phyloP scores from a whole-genome alignment of 2,888 invertebrate species.

The Pharmacophagus antenor region DNA sequence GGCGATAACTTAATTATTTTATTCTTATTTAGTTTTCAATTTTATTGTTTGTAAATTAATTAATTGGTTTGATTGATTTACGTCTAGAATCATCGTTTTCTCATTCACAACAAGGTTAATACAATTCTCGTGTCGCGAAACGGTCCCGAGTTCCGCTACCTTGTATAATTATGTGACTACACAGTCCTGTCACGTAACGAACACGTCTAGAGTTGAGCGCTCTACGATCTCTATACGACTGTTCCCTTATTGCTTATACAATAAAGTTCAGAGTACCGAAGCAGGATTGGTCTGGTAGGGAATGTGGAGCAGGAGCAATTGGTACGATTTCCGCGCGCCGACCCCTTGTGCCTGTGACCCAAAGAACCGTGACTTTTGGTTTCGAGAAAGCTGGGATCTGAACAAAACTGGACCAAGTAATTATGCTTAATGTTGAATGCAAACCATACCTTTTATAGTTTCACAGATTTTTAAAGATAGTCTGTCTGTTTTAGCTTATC shows the following conservation, averaged over 20 bases:
- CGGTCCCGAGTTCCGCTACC: conserved; percentile 42
- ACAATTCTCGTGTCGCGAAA: conserved; percentile 31
- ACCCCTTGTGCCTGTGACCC: conserved; percentile 69
- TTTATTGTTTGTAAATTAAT: not conserved
- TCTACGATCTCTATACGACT: conserved; percentile 32
- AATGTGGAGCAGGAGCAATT: conserved; percentile 51
- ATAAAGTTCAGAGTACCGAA: conserved; percentile 42
- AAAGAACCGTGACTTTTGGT: conserved; percentile 65
- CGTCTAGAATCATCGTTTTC: not conserved
- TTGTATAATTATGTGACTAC: conserved; percentile 41
- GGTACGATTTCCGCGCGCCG: conserved; percentile 58
- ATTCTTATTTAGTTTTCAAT: too few relatives aligned
- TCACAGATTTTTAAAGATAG: too few relatives aligned
- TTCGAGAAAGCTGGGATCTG: conserved; percentile 61
- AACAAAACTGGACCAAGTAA: conserved; percentile 21
- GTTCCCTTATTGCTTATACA: conserved; percentile 33
- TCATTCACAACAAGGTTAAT: conserved; percentile 29
- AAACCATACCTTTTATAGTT: too few relatives aligned
- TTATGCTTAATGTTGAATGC: conserved; percentile 8
- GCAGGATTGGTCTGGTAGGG: conserved; percentile 30
- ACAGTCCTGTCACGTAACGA: conserved; percentile 60
- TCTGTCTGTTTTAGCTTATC: too few relatives aligned
- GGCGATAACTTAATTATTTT: too few relatives aligned
- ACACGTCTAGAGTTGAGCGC: conserved; percentile 34
- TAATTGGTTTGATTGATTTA: not conserved